Percentiles rank a stretch among this genome's conserved stretches.
Evolutionary conservation across 2,888 invertebrate species (phyloP).

Genomic region (Strigamia maritima): DNA sequence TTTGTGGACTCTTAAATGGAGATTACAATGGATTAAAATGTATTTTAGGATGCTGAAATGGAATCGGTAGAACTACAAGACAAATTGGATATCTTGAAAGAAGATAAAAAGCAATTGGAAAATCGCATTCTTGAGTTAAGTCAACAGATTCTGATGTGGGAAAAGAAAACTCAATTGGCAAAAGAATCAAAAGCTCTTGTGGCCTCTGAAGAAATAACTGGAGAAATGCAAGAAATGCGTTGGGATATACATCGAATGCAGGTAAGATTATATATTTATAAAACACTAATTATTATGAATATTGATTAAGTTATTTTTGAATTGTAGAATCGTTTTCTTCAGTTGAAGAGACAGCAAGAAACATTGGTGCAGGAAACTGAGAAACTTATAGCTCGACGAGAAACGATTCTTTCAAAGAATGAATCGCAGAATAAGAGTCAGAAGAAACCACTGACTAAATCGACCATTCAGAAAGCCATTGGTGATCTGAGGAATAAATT

Average conservation of each 20-base stretch:
- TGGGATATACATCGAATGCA: slow-evolving; percentile 36
- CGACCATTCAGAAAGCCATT: background rate
- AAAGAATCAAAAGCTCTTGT: slow-evolving; percentile 36
- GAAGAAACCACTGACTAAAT: background rate
- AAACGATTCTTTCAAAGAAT: background rate
- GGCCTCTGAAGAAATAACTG: slow-evolving; percentile 21
- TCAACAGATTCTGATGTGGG: slow-evolving; percentile 22
- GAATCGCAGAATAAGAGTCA: background rate
- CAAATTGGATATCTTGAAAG: background rate
- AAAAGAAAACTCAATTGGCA: slow-evolving; percentile 29
- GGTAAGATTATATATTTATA: too few relatives aligned
- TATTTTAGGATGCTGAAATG: slow-evolving; percentile 34
- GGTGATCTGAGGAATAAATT: slow-evolving; percentile 16
- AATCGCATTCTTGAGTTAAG: background rate
- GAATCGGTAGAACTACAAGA: background rate
- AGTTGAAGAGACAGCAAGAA: slow-evolving; percentile 26
- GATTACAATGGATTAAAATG: background rate
- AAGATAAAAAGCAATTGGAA: slow-evolving; percentile 16
- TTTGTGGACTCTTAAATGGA: too few relatives aligned
- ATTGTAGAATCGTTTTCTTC: background rate
- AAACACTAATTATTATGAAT: too few relatives aligned
- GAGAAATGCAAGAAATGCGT: slow-evolving; percentile 31
- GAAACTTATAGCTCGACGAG: background rate
- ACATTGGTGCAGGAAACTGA: slow-evolving; percentile 25
- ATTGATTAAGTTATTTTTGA: background rate